Evolutionary conservation across 2,113 vertebrate species (phyloP).

Genomic region (Rhinichthys klamathensis): DNA sequence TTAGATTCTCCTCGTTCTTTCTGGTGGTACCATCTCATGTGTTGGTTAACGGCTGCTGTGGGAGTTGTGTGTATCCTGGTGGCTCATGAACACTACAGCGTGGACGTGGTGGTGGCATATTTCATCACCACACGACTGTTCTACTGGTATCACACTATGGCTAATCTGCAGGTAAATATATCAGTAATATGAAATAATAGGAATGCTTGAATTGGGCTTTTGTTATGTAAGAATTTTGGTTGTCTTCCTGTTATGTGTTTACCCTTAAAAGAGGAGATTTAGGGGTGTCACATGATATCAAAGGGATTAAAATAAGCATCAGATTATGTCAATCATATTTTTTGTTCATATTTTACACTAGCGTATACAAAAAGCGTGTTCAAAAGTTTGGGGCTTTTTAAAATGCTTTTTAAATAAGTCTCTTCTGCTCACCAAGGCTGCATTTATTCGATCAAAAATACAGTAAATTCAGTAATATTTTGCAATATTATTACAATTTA

Average conservation of each 20-base stretch:
- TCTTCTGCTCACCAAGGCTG: neutral
- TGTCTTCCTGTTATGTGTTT: no score
- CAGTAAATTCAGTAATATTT: neutral
- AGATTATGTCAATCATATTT: neutral
- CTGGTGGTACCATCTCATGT: conserved; percentile 97
- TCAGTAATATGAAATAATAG: neutral
- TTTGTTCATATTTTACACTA: neutral
- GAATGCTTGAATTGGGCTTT: neutral
- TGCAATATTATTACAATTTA: neutral
- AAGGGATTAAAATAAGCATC: neutral
- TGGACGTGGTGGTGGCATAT: conserved; percentile 94
- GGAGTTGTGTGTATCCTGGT: conserved; percentile 93
- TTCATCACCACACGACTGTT: conserved; percentile 95
- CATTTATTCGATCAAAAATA: neutral
- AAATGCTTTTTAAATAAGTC: neutral
- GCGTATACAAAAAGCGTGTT: neutral
- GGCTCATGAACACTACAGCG: conserved; percentile 94
- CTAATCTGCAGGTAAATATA: conserved; percentile 87
- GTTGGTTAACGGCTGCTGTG: conserved; percentile 92
- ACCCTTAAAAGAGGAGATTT: neutral
- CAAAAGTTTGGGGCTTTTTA: neutral
- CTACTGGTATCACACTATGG: conserved; percentile 99
- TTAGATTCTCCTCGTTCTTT: conserved; percentile 93
- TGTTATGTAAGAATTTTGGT: neutral
- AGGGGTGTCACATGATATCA: neutral